Conservation (phyloP, 1,140 invertebrate genomes). For the Marisa cornuarietis region DNA sequence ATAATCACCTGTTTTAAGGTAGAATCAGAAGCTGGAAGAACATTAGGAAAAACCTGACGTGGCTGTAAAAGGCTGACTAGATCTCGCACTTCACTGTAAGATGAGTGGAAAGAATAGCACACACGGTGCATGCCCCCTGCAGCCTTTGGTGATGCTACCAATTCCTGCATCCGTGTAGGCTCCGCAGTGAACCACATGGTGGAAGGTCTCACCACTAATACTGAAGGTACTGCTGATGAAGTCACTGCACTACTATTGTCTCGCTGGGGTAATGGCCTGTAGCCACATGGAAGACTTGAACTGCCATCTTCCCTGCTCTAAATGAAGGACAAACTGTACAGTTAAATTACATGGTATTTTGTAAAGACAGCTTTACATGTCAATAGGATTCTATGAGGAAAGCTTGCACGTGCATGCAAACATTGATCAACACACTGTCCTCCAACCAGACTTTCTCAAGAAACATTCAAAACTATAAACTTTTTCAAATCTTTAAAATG, state of each 20-base stretch:
- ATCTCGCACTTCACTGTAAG: slow-evolving; percentile 59
- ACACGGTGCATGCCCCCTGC: slow-evolving; percentile 44
- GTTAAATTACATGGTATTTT: not conserved
- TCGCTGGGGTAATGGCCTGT: not conserved
- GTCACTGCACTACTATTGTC: not conserved
- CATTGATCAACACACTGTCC: too few species aligned
- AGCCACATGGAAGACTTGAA: slow-evolving; percentile 39
- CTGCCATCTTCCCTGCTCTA: not conserved
- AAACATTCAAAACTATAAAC: too few species aligned
- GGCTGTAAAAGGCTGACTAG: slow-evolving; percentile 59
- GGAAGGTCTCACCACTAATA: slow-evolving; percentile 56
- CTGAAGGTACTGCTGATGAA: slow-evolving; percentile 13
- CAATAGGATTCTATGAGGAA: not conserved
- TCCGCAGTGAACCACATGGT: slow-evolving; percentile 62
- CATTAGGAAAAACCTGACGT: slow-evolving; percentile 53
- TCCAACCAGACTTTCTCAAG: too few species aligned
- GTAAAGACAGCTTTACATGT: not conserved
- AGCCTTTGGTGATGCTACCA: slow-evolving; percentile 25
- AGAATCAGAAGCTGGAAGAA: slow-evolving; percentile 48
- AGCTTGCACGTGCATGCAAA: too few species aligned
- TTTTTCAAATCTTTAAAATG: too few species aligned
- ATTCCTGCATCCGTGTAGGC: slow-evolving; percentile 28
- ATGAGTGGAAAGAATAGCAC: slow-evolving; percentile 65
- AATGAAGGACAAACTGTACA: not conserved
- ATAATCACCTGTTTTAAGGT: slow-evolving; percentile 35